Evolutionary conservation across 2,797 vertebrate species (phyloP).

Genomic region (Enteromius thamalakanensis): DNA sequence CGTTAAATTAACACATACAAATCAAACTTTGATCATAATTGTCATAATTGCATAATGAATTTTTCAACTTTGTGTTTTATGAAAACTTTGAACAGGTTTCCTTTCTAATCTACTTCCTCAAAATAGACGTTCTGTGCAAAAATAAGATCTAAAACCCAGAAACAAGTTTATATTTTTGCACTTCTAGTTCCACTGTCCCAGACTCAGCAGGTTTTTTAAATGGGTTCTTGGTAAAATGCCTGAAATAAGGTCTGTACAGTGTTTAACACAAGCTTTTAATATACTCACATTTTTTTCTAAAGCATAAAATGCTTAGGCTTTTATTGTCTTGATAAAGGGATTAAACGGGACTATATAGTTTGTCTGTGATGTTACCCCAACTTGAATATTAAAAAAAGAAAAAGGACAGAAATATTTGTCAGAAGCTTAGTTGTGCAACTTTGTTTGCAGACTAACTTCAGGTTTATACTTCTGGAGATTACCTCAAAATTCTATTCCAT

Average conservation of each 20-base stretch:
- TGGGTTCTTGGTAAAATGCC: neutral
- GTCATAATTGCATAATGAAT: neutral
- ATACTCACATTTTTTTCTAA: neutral
- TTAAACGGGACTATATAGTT: neutral
- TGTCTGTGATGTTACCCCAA: neutral
- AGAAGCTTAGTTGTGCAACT: neutral
- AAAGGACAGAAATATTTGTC: neutral
- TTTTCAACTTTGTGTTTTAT: constrained; percentile 12
- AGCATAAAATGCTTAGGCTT: neutral
- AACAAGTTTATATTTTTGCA: neutral
- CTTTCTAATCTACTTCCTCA: neutral
- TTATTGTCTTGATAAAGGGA: neutral
- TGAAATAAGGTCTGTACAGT: neutral
- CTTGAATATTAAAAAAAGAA: no score
- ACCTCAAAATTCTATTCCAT: no score
- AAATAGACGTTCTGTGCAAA: neutral
- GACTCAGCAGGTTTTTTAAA: neutral
- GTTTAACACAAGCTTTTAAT: neutral
- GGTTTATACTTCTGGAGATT: neutral
- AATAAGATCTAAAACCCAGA: neutral
- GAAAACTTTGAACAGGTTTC: constrained; percentile 18
- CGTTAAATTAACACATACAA: neutral
- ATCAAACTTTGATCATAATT: neutral
- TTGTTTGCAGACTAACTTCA: neutral
- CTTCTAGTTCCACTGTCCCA: neutral